Base-by-base conservation (phyloP, 2,113 vertebrate genomes). In the Thryonomys swinderianus region DNA sequence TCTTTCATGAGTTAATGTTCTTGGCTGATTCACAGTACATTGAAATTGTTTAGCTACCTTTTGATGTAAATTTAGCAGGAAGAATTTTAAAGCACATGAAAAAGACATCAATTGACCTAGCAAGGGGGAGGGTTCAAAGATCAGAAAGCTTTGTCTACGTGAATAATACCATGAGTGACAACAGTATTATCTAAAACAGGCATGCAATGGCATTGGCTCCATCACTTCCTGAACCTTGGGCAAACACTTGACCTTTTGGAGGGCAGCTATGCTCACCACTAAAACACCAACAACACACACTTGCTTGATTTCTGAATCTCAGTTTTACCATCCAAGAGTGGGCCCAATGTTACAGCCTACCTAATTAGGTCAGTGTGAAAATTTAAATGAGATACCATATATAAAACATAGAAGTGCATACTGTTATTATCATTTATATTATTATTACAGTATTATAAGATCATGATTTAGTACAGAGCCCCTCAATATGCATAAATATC, bases 351-450 rank as follows among this genome's bases (percentile, higher is more conserved):
- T 86, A 91, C 51, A 80, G 88, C 0, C 34, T 86, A 83, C 11
- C 17, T 82, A 69, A 59, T 30, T 62, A 21, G 14, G 18, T 90
- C 74, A 59, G 30, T 87, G 20, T 66, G 30, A 95, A 95, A 67
- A 62, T 62, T 82, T 95, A 90, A 95, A 32, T 85, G 42, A 94
- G 69, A 89, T 42, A 42, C 45, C 82, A 21, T n/a, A 45, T 66
- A 64, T 55, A 80, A 93, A 67, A 6, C 23, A 51, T 32, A 48
- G 3, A 51, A 5, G 48, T 59, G 45, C 14, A 7, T 45, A 30
- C 30, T 73, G 34, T 42, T 48, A 76, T 76, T 76, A 32, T 45
- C 34, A 20, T 71, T 40, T 0, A 18, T 71, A 21, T 62, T 94
- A 34, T 45, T 55, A 40, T 89, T 34, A 61, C 37, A 59, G 27